A percentile compares a stretch with the other conserved stretches of the same genome.
Conservation (phyloP, 2,797 vertebrate genomes). For the Coluber constrictor region DNA sequence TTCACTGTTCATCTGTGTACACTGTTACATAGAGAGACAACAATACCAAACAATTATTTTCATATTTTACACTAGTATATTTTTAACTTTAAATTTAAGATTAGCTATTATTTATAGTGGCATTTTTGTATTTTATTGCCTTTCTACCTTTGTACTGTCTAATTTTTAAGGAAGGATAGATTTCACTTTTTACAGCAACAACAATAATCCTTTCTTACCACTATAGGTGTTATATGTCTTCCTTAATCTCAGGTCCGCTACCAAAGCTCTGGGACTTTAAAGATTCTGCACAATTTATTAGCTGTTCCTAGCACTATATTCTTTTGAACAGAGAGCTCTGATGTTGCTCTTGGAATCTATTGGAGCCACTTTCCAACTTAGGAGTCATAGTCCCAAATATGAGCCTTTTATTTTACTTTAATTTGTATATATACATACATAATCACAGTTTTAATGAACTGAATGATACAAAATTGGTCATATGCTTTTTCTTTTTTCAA, state of each 20-base stretch:
- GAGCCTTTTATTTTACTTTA: neutral
- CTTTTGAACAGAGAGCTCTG: neutral
- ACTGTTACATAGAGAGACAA: neutral
- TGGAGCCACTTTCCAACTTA: neutral
- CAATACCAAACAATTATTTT: neutral
- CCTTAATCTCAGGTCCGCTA: neutral
- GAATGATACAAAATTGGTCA: constrained; percentile 59
- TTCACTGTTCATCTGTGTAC: neutral
- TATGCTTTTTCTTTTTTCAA: constrained; percentile 68
- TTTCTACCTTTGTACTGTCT: neutral
- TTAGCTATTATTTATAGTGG: too few relatives aligned
- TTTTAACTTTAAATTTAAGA: neutral
- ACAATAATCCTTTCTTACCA: neutral
- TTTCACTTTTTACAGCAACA: constrained; percentile 7
- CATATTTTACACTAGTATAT: neutral
- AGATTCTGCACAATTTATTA: neutral
- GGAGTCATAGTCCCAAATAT: neutral
- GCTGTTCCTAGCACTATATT: neutral
- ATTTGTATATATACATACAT: neutral
- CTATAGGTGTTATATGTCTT: neutral
- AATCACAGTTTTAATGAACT: neutral
- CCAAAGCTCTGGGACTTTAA: neutral
- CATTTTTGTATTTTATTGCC: neutral
- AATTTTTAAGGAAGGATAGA: neutral
- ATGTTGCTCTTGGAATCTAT: neutral